Evolutionary conservation across 2,113 vertebrate genomes (phyloP).

Genomic region (Notothenia rossii): DNA sequence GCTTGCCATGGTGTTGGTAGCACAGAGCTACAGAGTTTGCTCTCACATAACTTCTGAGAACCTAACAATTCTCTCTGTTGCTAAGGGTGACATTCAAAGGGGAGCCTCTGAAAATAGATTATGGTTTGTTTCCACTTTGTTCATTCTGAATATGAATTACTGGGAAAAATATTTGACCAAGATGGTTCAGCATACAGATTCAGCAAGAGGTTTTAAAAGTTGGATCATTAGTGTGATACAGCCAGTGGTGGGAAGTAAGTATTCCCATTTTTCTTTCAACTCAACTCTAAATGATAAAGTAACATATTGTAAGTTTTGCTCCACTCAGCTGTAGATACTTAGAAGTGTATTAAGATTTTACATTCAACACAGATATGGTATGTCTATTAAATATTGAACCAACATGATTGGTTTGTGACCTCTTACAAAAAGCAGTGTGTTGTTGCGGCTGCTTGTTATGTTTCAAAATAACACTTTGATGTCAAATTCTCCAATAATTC

Average conservation of each 20-base stretch:
- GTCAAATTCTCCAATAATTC: background rate
- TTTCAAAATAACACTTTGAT: background rate
- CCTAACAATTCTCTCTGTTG: constrained; percentile 3
- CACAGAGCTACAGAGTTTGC: background rate
- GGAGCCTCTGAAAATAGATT: background rate
- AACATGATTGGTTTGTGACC: background rate
- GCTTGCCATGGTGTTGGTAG: background rate
- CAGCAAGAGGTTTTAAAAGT: background rate
- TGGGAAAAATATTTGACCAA: background rate
- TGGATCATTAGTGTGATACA: background rate
- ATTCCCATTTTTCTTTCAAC: background rate
- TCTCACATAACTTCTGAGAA: constrained; percentile 10
- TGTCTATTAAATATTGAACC: background rate
- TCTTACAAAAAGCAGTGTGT: background rate
- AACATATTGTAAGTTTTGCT: background rate
- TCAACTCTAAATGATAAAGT: background rate
- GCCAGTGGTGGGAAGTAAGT: background rate
- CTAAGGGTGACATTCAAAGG: background rate
- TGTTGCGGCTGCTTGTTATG: background rate
- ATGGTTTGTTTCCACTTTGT: background rate
- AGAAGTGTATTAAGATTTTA: background rate
- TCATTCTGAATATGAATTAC: background rate
- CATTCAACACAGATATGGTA: background rate
- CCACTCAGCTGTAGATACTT: background rate
- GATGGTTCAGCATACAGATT: background rate